Percentiles rank a stretch among this genome's conserved stretches.
Conservation (phyloP, 2,888 invertebrate species). For the Athalia rosae region DNA sequence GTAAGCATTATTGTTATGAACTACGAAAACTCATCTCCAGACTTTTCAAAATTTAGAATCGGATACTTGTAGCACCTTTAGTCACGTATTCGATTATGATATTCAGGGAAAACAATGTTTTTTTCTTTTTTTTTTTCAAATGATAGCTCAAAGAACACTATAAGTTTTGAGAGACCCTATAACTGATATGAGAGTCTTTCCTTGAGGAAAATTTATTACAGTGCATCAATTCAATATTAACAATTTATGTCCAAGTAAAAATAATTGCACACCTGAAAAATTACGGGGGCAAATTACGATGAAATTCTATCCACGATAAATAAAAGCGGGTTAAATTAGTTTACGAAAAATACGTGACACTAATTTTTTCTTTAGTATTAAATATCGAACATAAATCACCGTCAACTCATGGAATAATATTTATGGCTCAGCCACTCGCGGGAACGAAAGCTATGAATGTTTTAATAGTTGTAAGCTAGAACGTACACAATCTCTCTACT, state of each 20-base stretch:
- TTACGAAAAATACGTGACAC: slow-evolving; percentile 3
- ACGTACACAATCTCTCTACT: neutral
- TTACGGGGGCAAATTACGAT: neutral
- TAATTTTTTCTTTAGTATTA: neutral
- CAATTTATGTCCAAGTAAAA: slow-evolving; percentile 6
- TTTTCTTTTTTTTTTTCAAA: neutral
- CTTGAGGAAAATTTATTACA: neutral
- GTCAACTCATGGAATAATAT: slow-evolving; percentile 11
- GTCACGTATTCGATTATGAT: neutral
- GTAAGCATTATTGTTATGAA: neutral
- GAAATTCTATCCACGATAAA: neutral
- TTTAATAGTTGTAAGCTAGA: neutral
- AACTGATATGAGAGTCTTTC: slow-evolving; percentile 8
- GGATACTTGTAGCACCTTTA: slow-evolving; percentile 33
- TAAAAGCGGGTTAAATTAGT: neutral
- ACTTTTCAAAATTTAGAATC: slow-evolving; percentile 21
- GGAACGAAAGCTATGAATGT: slow-evolving; percentile 24
- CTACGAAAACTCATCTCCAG: neutral
- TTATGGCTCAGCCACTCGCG: slow-evolving; percentile 27
- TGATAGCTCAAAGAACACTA: neutral
- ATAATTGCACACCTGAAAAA: slow-evolving; percentile 6
- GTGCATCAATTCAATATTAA: neutral
- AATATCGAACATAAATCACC: slow-evolving; percentile 34
- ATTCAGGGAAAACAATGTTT: neutral
- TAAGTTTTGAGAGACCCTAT: neutral